These are phyloP conservation scores for Psephotus haematonotus DNA, from an alignment of 2,113 vertebrate species.

Conservation along the genomic window DNA sequence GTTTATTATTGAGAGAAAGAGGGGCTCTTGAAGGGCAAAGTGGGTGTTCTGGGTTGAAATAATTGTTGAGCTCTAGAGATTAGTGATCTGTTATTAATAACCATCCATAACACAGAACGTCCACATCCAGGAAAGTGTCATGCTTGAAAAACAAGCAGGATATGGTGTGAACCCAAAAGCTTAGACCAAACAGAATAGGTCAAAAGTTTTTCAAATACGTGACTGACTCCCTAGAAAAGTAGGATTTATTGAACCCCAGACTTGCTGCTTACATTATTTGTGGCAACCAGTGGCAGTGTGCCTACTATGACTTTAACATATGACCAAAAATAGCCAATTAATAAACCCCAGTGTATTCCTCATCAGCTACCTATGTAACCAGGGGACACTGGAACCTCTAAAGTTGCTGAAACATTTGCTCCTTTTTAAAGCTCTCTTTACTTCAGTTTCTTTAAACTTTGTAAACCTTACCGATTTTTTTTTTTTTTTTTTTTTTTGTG, in stretches of 20 bases:
- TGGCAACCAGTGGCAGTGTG: background rate
- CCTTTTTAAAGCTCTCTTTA: background rate
- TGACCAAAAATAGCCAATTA: background rate
- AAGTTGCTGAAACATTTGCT: background rate
- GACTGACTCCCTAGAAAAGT: background rate
- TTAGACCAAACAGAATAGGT: background rate
- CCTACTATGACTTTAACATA: background rate
- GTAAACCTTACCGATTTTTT: background rate
- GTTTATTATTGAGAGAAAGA: constrained; percentile 36
- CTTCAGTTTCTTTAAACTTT: background rate
- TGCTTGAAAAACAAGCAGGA: background rate
- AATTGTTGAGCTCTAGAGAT: background rate
- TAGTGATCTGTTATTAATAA: background rate
- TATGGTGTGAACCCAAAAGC: background rate
- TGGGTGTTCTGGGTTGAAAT: background rate
- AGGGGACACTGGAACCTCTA: background rate
- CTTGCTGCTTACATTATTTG: background rate
- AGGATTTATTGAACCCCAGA: background rate
- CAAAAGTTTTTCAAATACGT: background rate
- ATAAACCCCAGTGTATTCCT: background rate
- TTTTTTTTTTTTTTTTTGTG: background rate
- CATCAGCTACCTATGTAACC: background rate
- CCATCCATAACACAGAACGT: background rate
- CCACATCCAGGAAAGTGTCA: background rate
- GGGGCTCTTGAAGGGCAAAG: constrained; percentile 34